These are phyloP conservation scores for Caenorhabditis afra DNA, from an alignment of 2,888 invertebrate genomes.

Conservation along the genomic window DNA sequence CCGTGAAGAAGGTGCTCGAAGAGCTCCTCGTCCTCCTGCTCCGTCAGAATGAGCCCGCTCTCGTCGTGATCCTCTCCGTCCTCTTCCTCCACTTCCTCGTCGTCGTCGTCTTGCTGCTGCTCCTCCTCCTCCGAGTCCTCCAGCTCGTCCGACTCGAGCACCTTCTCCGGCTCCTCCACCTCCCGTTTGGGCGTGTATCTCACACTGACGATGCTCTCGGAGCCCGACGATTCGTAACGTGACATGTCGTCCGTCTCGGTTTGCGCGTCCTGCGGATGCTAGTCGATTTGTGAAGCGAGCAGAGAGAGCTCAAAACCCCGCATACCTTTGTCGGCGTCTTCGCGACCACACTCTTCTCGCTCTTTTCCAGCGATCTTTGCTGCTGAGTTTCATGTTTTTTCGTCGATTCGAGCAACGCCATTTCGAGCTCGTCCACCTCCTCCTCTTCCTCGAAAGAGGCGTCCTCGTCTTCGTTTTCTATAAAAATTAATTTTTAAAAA, in stretches of 20 bases:
- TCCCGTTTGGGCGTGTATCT: constrained; percentile 16
- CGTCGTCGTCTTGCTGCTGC: constrained; percentile 9
- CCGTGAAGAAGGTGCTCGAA: constrained; percentile 18
- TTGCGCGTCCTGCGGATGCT: constrained; percentile 33
- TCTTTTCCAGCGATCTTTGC: neutral
- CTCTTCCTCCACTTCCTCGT: constrained; percentile 18
- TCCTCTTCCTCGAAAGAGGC: constrained; percentile 38
- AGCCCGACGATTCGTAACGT: constrained; percentile 5
- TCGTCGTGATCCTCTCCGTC: constrained; percentile 26
- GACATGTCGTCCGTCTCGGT: constrained; percentile 42
- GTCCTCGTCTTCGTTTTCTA: constrained; percentile 3
- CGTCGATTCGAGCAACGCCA: constrained; percentile 42
- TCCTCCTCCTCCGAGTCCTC: constrained; percentile 8
- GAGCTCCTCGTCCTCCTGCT: constrained; percentile 15
- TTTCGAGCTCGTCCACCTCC: constrained; percentile 48
- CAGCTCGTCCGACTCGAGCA: neutral
- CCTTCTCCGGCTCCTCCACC: constrained; percentile 5
- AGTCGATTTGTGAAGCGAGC: neutral
- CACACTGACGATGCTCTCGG: constrained; percentile 21
- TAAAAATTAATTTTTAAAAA: neutral
- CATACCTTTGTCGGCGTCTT: constrained; percentile 24
- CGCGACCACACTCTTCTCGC: neutral
- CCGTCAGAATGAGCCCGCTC: constrained; percentile 1
- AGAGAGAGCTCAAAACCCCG: neutral
- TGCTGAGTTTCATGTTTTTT: constrained; percentile 21